Evolutionary conservation across 2,888 invertebrate genomes (phyloP).

Genomic region (Dioctria linearis): DNA sequence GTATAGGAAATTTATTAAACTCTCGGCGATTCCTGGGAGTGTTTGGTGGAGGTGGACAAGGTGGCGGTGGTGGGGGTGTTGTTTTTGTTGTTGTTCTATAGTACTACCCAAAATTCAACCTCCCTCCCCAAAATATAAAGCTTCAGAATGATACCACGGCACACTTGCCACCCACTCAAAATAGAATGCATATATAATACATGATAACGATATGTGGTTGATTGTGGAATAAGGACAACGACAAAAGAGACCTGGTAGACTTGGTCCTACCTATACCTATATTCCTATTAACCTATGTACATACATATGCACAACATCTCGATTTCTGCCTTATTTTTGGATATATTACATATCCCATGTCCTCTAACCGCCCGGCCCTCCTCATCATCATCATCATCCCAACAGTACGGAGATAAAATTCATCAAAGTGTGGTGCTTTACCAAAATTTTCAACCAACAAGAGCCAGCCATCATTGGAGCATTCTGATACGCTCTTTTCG

Average conservation of each 20-base stretch:
- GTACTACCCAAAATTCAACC: not conserved
- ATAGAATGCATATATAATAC: slow-evolving; percentile 50
- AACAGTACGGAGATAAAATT: slow-evolving; percentile 2
- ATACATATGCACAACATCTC: not conserved
- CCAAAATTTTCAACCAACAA: not conserved
- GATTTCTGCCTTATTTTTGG: not conserved
- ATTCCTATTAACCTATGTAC: too few relatives aligned
- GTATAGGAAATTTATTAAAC: slow-evolving; percentile 48
- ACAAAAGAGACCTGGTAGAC: slow-evolving; percentile 9
- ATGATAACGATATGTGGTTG: slow-evolving; percentile 37
- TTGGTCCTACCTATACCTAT: not conserved
- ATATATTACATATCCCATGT: too few relatives aligned
- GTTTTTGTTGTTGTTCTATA: not conserved
- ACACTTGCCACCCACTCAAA: not conserved
- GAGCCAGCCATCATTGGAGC: not conserved
- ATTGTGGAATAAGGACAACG: slow-evolving; percentile 53
- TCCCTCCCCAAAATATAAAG: not conserved
- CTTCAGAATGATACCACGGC: slow-evolving; percentile 26
- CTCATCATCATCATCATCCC: not conserved
- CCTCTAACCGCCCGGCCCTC: too few relatives aligned
- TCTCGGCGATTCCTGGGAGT: slow-evolving; percentile 17
- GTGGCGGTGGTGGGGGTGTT: not conserved
- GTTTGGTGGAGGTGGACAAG: not conserved
- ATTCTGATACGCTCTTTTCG: slow-evolving; percentile 3
- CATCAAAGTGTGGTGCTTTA: slow-evolving; percentile 12